Evolutionary conservation across 2,797 vertebrate species (phyloP).

Genomic region (Jordanella pulchra): DNA sequence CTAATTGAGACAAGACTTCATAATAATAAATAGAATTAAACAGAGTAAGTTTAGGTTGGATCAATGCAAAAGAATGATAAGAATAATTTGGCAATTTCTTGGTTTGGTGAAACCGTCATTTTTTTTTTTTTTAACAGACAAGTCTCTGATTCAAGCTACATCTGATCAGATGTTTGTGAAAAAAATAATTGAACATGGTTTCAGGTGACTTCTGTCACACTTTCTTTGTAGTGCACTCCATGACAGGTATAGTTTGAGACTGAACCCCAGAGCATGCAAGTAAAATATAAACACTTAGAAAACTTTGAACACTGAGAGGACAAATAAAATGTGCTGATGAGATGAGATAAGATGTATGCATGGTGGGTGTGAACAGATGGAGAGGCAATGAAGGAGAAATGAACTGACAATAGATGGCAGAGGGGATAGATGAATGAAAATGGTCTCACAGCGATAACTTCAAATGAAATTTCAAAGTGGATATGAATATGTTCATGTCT

Average conservation of each 20-base stretch:
- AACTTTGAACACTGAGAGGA: constrained; percentile 55
- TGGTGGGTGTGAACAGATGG: constrained; percentile 26
- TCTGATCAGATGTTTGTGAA: not conserved
- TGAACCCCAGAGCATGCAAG: constrained; percentile 57
- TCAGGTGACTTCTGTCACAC: not conserved
- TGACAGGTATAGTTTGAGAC: constrained; percentile 63
- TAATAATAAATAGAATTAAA: not conserved
- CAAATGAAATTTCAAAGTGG: constrained; percentile 21
- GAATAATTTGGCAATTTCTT: not conserved
- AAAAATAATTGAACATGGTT: not conserved
- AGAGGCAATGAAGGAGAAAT: constrained; percentile 28
- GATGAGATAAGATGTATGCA: constrained; percentile 48
- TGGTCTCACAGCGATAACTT: constrained; percentile 18
- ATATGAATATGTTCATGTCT: constrained; percentile 12
- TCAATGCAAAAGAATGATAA: no score
- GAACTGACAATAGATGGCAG: constrained; percentile 17
- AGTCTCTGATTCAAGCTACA: not conserved
- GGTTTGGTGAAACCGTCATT: not conserved
- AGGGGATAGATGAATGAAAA: constrained; percentile 35
- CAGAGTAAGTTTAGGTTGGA: not conserved
- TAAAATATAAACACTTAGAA: constrained; percentile 46
- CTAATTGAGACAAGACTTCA: not conserved
- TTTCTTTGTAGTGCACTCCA: constrained; percentile 43
- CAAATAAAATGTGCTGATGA: constrained; percentile 53
- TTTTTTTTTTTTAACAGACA: not conserved